Conservation (phyloP, 2,113 vertebrate species). For the Harpagus bidentatus region DNA sequence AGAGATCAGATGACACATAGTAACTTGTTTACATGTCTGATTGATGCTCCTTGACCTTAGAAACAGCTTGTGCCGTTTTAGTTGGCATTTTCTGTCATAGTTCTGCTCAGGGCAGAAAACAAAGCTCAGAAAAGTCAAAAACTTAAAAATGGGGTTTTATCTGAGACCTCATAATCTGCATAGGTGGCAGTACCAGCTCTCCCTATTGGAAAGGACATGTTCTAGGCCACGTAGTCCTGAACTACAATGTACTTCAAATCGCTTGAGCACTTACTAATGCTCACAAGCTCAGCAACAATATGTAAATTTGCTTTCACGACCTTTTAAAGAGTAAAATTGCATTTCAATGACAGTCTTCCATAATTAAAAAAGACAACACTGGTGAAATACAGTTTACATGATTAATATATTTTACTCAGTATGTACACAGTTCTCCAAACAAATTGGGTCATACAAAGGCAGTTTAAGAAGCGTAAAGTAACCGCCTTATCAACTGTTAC, state of each 20-base stretch:
- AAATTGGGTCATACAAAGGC: neutral
- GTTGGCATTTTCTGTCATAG: neutral
- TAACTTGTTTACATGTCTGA: neutral
- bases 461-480: neutral
- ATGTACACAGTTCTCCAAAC: constrained; percentile 25
- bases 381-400: neutral
- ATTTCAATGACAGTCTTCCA: neutral
- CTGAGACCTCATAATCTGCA: neutral
- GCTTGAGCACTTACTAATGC: neutral
- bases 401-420: constrained; percentile 47
- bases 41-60: neutral
- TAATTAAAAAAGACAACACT: neutral
- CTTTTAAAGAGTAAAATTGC: neutral
- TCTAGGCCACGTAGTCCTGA: fast-evolving
- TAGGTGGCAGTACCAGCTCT: neutral
- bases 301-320: neutral
- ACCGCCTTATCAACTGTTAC: constrained; percentile 49
- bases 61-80: neutral
- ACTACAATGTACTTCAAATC: neutral
- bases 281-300: neutral
- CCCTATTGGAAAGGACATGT: fast-evolving
- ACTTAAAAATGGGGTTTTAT: neutral
- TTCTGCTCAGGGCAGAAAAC: neutral
- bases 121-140: neutral
- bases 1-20: neutral